A percentile compares a stretch with the other conserved stretches of the same genome.
Conservation (phyloP, 2,113 vertebrate genomes). For the rabbit (Oryctolagus cuniculus) region mOryCun1.1 NC_091443.1:90705501-90706000, state of each 20-base stretch:
- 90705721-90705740: neutral
- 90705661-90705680: neutral
- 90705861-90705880: neutral
- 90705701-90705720: neutral
- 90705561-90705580: neutral
- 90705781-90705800: neutral
- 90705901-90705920: neutral
- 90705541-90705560: neutral
- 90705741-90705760: neutral
- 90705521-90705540: slow-evolving; percentile 23
- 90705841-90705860: neutral
- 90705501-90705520: neutral
- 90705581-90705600: neutral
- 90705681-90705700: neutral
- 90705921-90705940: neutral
- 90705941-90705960: neutral
- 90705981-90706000: neutral
- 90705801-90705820: neutral
- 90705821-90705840: neutral
- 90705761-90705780: neutral
- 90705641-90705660: neutral
- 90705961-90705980: neutral
- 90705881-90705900: too few species aligned
- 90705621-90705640: neutral
- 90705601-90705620: neutral